Conservation (phyloP, 2,888 invertebrate genomes). For the Macropis europaea region DNA sequence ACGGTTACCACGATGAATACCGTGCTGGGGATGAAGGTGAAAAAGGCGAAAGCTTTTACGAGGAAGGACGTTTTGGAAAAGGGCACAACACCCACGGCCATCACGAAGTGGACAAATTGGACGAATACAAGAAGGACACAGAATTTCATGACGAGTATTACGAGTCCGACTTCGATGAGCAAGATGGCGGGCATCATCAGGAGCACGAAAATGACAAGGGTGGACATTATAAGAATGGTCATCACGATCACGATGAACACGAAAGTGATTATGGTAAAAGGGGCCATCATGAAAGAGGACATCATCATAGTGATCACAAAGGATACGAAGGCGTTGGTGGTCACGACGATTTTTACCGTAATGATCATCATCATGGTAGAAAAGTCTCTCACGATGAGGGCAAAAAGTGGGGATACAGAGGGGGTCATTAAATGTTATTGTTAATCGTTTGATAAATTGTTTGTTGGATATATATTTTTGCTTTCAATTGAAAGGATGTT, state of each 20-base stretch:
- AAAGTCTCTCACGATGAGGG: constrained; percentile 90
- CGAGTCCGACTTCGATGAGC: constrained; percentile 89
- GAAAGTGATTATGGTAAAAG: constrained; percentile 90
- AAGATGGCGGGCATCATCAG: constrained; percentile 89
- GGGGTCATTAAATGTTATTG: constrained; percentile 72
- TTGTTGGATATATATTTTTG: constrained; percentile 14
- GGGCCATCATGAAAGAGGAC: constrained; percentile 89
- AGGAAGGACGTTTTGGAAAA: constrained; percentile 89
- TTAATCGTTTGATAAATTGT: not conserved
- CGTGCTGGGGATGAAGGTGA: constrained; percentile 85
- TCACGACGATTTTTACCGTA: constrained; percentile 88
- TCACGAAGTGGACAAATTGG: constrained; percentile 91
- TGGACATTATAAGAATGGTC: constrained; percentile 90
- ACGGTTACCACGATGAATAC: constrained; percentile 84
- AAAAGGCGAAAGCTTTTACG: constrained; percentile 84
- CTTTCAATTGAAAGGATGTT: not conserved
- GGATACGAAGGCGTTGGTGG: constrained; percentile 90
- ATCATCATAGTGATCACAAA: constrained; percentile 89
- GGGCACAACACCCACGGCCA: constrained; percentile 93
- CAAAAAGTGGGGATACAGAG: constrained; percentile 87
- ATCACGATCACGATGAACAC: constrained; percentile 88
- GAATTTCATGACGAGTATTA: constrained; percentile 93
- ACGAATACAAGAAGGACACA: constrained; percentile 92
- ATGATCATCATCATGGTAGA: constrained; percentile 88
- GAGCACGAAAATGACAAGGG: constrained; percentile 91